Base-by-base conservation (phyloP, 2,797 vertebrate species). In the Chelonia mydas region DNA sequence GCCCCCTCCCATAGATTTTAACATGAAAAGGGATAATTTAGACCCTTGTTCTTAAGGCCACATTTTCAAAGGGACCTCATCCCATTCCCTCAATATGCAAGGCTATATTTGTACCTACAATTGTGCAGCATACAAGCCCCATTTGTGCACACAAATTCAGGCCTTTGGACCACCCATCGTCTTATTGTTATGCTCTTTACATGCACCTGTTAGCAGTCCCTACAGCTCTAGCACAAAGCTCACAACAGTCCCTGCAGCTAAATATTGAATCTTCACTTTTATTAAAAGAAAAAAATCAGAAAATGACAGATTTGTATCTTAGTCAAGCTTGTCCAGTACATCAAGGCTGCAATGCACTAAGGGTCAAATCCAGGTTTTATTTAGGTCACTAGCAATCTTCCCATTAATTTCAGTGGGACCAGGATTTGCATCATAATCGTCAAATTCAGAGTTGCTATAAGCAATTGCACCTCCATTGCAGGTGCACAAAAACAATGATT, bases 171-270 rank as follows among this genome's bases (percentile, higher is more conserved):
- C 76, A 74, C 6, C 13, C 3, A 3, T 1, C 15, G 12, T 41
- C 21, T 6, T 1, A 0, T 1, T 0, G 0, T 3, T 1, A 47
- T n/a, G 19, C 78, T 61, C 84, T 33, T 51, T 21, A n/a, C 11
- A 15, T 86, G 72, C 49, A 81, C 50, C 33, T 12, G n/a, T 13
- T 25, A 55, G 13, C 80, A 83, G 31, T 3, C 33, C 33, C 31
- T 27, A 74, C 41, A 45, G 37, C 23, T 23, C 41, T 5, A 45
- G 23, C 68, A 37, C 19, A 41, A 72, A 17, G 19, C n/a, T 37
- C 19, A 72, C 37, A 23, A 23, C 21, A 27, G 41, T 76, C 11
- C 72, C 11, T 76, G 47, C 41, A 76, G 11, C 41, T 45, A 47
- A 47, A 23, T 27, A 65, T 51, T 85, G 3, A 85, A 65, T 41